Evolutionary conservation across 2,888 invertebrate genomes (phyloP).

Genomic region (Chironomus riparius): DNA sequence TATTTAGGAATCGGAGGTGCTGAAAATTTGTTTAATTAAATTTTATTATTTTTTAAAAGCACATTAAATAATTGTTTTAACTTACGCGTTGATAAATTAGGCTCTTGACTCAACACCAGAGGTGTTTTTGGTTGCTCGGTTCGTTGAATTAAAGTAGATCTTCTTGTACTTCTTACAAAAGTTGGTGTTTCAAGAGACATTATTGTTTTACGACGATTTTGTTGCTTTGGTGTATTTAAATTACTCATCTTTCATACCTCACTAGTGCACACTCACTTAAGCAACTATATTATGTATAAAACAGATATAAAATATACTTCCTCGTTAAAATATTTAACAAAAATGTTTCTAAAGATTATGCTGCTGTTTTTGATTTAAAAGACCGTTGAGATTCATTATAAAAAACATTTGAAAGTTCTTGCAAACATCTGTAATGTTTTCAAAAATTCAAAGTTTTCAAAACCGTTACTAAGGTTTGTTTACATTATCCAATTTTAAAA

Average conservation of each 20-base stretch:
- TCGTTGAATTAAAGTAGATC: not conserved
- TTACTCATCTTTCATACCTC: not conserved
- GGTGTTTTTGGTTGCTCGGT: not conserved
- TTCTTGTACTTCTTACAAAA: not conserved
- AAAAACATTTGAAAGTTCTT: too few species aligned
- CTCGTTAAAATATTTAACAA: too few species aligned
- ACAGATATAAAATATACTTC: too few species aligned
- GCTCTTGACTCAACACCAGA: not conserved
- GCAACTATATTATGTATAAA: not conserved
- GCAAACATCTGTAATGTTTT: too few species aligned
- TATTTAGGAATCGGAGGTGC: too few species aligned
- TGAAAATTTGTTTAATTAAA: not conserved
- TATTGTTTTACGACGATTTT: not conserved
- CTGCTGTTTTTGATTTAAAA: too few species aligned
- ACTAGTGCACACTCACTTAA: not conserved
- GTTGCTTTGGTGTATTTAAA: not conserved
- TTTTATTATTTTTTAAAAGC: not conserved
- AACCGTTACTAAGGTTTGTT: too few species aligned
- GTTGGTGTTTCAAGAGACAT: not conserved
- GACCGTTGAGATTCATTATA: too few species aligned
- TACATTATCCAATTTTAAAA: too few species aligned
- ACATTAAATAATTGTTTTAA: not conserved
- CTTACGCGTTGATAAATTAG: not conserved
- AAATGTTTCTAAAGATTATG: too few species aligned
- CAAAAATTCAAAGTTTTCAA: too few species aligned